Evolutionary conservation across 2,797 vertebrate species (phyloP).

Genomic region (Nothura maculosa): DNA sequence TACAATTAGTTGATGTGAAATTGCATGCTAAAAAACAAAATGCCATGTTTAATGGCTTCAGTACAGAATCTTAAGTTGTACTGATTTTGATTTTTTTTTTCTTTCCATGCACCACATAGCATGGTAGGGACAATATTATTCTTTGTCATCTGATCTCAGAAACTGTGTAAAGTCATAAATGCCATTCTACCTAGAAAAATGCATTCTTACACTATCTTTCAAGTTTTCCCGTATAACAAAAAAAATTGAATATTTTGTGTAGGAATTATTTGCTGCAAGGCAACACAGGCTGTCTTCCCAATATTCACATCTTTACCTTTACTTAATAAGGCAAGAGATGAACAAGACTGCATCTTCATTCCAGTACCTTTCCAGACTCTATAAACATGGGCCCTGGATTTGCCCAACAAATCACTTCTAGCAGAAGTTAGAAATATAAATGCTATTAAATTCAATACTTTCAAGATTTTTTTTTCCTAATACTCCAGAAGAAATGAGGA

Average conservation of each 20-base stretch:
- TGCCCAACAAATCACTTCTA: background rate
- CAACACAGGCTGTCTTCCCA: background rate
- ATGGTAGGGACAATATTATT: background rate
- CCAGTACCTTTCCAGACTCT: background rate
- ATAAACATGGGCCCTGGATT: background rate
- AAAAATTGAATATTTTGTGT: background rate
- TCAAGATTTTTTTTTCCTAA: background rate
- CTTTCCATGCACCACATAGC: background rate
- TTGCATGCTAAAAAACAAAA: slow-evolving; percentile 40
- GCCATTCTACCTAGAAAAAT: background rate
- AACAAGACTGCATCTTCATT: background rate
- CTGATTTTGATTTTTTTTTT: slow-evolving; percentile 54
- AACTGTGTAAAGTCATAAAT: background rate
- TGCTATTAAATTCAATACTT: background rate
- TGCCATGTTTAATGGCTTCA: slow-evolving; percentile 18
- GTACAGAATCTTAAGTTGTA: slow-evolving; percentile 36
- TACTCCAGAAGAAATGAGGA: background rate
- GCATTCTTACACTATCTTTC: background rate
- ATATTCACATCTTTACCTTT: background rate
- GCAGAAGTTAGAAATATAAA: background rate
- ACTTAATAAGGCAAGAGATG: background rate
- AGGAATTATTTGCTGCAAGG: background rate
- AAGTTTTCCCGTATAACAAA: background rate
- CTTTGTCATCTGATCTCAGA: slow-evolving; percentile 33
- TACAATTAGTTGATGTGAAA: slow-evolving; percentile 47